Evolutionary conservation across 2,888 invertebrate species (phyloP).

Genomic region (Perizoma affinitatum): DNA sequence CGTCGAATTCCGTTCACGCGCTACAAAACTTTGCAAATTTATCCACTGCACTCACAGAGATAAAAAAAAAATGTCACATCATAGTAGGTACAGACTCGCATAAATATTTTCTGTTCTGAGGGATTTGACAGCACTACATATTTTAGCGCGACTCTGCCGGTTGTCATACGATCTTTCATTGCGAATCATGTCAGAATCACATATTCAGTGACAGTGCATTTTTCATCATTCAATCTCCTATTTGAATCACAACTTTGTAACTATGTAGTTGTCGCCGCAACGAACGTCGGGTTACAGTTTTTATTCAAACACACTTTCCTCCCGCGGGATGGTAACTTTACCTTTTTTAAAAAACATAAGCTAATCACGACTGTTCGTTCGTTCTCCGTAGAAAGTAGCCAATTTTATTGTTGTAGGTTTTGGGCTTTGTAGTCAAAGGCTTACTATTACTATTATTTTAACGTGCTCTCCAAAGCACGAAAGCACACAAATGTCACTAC

Average conservation of each 20-base stretch:
- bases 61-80: neutral
- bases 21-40: neutral
- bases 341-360: too few relatives aligned
- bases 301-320: conserved; percentile 9
- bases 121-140: conserved; percentile 55
- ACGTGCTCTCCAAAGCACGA: too few relatives aligned
- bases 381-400: too few relatives aligned
- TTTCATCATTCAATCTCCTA: conserved; percentile 70
- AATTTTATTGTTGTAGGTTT: too few relatives aligned
- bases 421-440: too few relatives aligned
- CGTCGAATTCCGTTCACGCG: neutral
- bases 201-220: conserved; percentile 68
- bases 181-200: conserved; percentile 56
- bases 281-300: conserved; percentile 24
- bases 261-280: conserved; percentile 36
- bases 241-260: conserved; percentile 48
- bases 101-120: conserved; percentile 37
- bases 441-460: too few relatives aligned
- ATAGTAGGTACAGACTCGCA: conserved; percentile 3
- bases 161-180: conserved; percentile 57
- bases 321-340: conserved; percentile 2
- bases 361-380: too few relatives aligned
- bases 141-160: conserved; percentile 48
- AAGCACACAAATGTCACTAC: too few relatives aligned
- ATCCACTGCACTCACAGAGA: neutral